phyloP scores from a whole-genome alignment of 1,140 invertebrate genomes.

The Megalonaias nervosa region DNA sequence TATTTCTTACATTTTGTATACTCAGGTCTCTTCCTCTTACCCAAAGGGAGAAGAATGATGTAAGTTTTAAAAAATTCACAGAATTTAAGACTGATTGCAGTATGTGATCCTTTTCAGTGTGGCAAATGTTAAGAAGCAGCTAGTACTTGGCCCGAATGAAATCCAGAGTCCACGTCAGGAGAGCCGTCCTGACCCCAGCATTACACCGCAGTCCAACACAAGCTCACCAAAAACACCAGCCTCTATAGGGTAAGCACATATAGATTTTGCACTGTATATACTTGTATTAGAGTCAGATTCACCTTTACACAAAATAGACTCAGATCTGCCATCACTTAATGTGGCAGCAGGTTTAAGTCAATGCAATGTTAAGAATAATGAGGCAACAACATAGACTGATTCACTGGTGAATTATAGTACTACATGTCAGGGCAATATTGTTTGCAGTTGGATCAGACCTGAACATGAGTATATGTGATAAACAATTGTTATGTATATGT shows the following conservation, averaged over 20 bases:
- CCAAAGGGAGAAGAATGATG: too few species aligned
- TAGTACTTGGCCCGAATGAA: conserved; percentile 14
- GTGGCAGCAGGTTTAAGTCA: not conserved
- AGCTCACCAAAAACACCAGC: conserved; percentile 65
- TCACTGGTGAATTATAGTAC: too few species aligned
- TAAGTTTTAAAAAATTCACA: too few species aligned
- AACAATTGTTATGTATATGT: too few species aligned
- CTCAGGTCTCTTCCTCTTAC: too few species aligned
- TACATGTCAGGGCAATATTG: too few species aligned
- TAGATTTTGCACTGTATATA: not conserved
- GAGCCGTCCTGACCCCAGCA: conserved; percentile 9
- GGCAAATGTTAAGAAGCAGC: conserved; percentile 36
- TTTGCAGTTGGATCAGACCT: too few species aligned
- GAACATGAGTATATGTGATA: not conserved
- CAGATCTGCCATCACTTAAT: too few species aligned
- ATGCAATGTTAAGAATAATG: not conserved
- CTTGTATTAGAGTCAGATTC: not conserved
- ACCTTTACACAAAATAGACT: too few species aligned
- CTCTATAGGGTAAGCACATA: conserved; percentile 49
- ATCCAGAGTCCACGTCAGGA: conserved; percentile 33
- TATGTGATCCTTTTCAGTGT: conserved; percentile 2
- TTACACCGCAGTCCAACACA: conserved; percentile 54
- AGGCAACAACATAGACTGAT: not conserved
- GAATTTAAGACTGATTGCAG: too few species aligned
- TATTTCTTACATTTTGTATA: too few species aligned